phyloP scores from a whole-genome alignment of 1,140 invertebrate genomes.

The Drosophila asahinai region DNA sequence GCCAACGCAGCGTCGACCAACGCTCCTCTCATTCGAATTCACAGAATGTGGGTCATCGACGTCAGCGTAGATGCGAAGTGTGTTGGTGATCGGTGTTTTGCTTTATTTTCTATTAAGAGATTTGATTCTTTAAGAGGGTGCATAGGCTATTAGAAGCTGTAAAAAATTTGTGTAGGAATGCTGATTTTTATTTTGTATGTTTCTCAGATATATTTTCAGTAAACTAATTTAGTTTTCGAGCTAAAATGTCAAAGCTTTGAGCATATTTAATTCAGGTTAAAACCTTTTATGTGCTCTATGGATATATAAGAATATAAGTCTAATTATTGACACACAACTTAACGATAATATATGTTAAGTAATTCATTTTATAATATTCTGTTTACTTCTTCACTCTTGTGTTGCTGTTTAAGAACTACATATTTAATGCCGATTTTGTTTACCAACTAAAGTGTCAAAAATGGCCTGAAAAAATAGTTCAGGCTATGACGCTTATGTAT shows the following conservation, averaged over 20 bases:
- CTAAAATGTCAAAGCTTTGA: not conserved
- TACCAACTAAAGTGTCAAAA: constrained; percentile 1
- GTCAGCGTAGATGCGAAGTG: constrained; percentile 26
- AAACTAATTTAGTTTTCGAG: no score
- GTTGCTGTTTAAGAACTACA: constrained; percentile 3
- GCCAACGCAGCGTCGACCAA: constrained; percentile 28
- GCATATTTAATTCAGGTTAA: not conserved
- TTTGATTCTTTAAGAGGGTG: not conserved
- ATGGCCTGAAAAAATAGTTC: not conserved
- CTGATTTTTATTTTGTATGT: not conserved
- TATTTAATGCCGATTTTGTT: not conserved
- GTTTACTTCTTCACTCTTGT: not conserved
- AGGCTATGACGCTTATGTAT: not conserved
- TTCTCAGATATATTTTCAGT: not conserved
- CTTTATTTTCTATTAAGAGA: constrained; percentile 10
- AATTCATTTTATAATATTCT: not conserved
- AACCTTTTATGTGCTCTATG: no score
- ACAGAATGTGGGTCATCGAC: constrained; percentile 72
- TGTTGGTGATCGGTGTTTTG: constrained; percentile 1
- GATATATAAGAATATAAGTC: not conserved
- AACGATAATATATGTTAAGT: not conserved
- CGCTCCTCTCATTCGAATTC: constrained; percentile 31
- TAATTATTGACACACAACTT: not conserved
- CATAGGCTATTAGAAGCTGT: not conserved
- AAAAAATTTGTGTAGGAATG: not conserved